Base-by-base conservation (phyloP, 2,888 invertebrate genomes). In the Eurytoma californica region DNA sequence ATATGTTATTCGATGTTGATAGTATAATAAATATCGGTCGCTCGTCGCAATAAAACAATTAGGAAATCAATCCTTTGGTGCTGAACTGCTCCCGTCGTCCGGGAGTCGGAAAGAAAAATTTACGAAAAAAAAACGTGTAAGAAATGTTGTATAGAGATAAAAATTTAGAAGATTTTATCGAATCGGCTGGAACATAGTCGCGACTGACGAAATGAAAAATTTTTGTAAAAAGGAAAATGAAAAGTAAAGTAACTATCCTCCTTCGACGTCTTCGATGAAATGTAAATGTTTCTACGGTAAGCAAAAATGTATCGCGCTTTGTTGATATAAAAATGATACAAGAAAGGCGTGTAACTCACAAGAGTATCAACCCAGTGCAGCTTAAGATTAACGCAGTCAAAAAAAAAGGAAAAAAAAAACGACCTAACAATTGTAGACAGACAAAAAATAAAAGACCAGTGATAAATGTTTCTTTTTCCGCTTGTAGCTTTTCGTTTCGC, bases 1-100 rank as follows among this genome's bases (percentile, higher is more conserved):
- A 72, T 57, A 58, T 72, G 63, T 53, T 80, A 68, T 79, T 79
- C 30, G 76, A 75, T 76, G 76, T 81, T 69, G 69, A 30, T 67
- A 67, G 69, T 49, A 75, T 72, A 57, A 76, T 74, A 66, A 3
- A 70, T 77, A 68, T 72, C 57, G 72, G 60, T 74, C 69, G 73
- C 65, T 80, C 77, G 80, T 77, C 78, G 76, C 69, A 74, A 73
- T 82, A 79, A 76, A 39, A 39, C 30, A 76, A 80, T 82, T 80
- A 82, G 76, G 68, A 67, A 79, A 79, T 75, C 60, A 58, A 75
- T 82, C 63, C 57, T 80, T 82, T 80, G 80, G 77, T 79, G 80
- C 80, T 80, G 61, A 70, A 61, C 67, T 18, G 39, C 74, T 80
- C 72, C 61, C 39, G 1, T 67, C 49, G 16, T 28, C 60, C n/a